These are phyloP conservation scores for Toxotes lorentzi DNA, from an alignment of 2,797 vertebrate species.

Conservation along the genomic window DNA sequence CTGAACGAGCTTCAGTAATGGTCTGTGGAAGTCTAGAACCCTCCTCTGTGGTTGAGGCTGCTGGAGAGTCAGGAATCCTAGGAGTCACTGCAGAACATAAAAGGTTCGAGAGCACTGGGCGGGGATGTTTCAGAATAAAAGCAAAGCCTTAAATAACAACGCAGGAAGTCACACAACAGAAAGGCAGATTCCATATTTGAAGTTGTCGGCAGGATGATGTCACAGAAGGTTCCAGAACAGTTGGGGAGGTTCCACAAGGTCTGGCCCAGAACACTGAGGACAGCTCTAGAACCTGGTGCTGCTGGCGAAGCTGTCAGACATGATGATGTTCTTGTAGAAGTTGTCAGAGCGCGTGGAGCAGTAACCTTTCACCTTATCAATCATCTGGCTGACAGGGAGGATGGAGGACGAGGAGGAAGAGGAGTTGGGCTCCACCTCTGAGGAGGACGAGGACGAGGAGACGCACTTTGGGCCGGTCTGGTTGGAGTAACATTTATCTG, in stretches of 20 bases:
- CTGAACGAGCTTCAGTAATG: neutral
- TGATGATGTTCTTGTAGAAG: slow-evolving; percentile 98
- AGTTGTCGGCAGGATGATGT: slow-evolving; percentile 88
- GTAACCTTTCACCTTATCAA: slow-evolving; percentile 96
- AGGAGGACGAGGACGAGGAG: slow-evolving; percentile 77
- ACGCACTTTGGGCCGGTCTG: slow-evolving; percentile 87
- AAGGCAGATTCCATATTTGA: neutral
- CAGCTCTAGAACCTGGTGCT: slow-evolving; percentile 93
- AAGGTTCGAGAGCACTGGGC: neutral
- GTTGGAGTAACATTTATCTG: slow-evolving; percentile 89
- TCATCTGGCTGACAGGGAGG: slow-evolving; percentile 94
- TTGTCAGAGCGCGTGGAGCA: slow-evolving; percentile 93
- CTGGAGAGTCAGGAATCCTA: neutral
- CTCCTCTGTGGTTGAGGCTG: neutral
- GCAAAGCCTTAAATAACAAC: slow-evolving; percentile 9
- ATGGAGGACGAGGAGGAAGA: slow-evolving; percentile 89
- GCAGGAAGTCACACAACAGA: neutral
- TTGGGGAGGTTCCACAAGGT: neutral
- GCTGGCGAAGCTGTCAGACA: slow-evolving; percentile 93
- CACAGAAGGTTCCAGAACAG: slow-evolving; percentile 35
- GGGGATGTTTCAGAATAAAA: neutral
- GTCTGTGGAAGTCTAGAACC: neutral
- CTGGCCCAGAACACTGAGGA: neutral
- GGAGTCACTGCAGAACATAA: neutral
- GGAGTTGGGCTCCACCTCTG: slow-evolving; percentile 86